Percentiles rank a stretch among this genome's conserved stretches.
Conservation (phyloP, 2,113 vertebrate species). For the Patagioenas fasciata region DNA sequence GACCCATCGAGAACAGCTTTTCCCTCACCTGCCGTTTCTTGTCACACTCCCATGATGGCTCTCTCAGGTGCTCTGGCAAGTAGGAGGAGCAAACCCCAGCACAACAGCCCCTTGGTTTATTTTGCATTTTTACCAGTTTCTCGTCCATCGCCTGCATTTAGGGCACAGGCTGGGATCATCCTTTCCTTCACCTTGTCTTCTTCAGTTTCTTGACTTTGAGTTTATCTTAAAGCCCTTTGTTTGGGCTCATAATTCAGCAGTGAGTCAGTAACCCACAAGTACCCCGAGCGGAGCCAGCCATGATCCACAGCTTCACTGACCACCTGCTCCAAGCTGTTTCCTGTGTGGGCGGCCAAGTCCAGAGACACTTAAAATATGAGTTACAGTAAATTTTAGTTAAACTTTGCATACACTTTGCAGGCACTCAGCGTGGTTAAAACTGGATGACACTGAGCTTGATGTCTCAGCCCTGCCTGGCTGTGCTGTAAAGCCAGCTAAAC, state of each 20-base stretch:
- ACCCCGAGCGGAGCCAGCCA: slow-evolving; percentile 56
- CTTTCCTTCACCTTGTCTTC: slow-evolving; percentile 26
- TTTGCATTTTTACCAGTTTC: not conserved
- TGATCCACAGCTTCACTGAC: slow-evolving; percentile 52
- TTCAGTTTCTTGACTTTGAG: not conserved
- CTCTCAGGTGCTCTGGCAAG: not conserved
- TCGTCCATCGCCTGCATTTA: not conserved
- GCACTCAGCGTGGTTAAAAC: not conserved
- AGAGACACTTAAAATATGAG: slow-evolving; percentile 11
- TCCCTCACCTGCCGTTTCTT: slow-evolving; percentile 16
- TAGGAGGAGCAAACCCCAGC: not conserved
- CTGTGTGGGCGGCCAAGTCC: slow-evolving; percentile 65
- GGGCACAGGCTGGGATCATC: not conserved
- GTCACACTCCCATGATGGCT: not conserved
- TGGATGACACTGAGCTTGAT: not conserved
- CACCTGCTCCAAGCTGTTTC: slow-evolving; percentile 77
- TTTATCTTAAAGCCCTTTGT: slow-evolving; percentile 73
- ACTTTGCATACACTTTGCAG: not conserved
- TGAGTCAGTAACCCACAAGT: slow-evolving; percentile 79
- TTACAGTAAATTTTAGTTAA: slow-evolving; percentile 47
- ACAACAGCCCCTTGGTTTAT: not conserved
- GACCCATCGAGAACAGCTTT: not conserved
- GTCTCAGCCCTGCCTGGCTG: not conserved
- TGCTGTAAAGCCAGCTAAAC: not conserved
- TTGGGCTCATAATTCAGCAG: slow-evolving; percentile 54